These are phyloP conservation scores for Pygoscelis antarcticus DNA, from an alignment of 2,113 vertebrate species.

Conservation along the genomic window DNA sequence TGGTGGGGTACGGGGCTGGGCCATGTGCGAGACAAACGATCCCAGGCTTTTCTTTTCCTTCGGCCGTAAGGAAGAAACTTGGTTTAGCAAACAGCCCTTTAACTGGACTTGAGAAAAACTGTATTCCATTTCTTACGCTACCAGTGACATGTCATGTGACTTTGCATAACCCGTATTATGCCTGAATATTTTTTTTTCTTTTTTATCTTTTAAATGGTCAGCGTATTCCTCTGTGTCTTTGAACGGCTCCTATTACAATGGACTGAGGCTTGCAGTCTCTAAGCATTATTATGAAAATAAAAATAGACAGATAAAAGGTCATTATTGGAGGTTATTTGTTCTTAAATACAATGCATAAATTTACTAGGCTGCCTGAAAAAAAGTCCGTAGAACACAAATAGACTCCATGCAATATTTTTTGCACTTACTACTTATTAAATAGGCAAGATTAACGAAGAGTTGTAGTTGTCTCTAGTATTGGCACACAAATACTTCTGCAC, in stretches of 20 bases:
- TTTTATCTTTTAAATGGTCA: background rate
- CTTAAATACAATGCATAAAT: background rate
- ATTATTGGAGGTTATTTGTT: background rate
- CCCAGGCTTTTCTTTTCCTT: background rate
- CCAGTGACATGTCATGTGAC: background rate
- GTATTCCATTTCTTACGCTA: background rate
- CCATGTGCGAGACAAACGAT: background rate
- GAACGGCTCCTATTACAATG: background rate
- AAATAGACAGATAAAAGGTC: background rate
- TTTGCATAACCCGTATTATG: background rate
- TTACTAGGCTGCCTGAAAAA: background rate
- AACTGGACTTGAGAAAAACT: background rate
- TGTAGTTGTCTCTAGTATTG: background rate
- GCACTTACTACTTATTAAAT: background rate
- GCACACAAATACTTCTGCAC: background rate
- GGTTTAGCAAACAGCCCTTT: background rate
- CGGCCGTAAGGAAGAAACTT: background rate
- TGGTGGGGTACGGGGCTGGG: background rate
- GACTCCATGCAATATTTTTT: background rate
- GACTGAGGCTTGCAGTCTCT: background rate
- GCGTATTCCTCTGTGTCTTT: background rate
- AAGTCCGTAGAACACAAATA: background rate
- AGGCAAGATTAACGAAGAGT: background rate
- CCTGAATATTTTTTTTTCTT: background rate
- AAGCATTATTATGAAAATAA: background rate